Conservation (phyloP, 2,888 invertebrate species). For the Sarcophaga variegata region DNA sequence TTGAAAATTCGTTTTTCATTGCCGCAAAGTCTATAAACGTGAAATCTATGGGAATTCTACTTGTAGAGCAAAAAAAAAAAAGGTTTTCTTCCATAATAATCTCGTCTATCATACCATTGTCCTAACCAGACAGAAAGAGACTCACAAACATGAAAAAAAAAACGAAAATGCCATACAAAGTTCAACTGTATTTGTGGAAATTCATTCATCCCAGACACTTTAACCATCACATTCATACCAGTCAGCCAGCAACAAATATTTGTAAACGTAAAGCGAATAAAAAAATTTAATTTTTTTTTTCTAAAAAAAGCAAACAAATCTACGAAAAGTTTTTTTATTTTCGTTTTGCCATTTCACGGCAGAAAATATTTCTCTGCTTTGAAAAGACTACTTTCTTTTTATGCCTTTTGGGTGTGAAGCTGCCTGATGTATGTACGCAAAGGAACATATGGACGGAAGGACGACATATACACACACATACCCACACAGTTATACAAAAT, state of each 20-base stretch:
- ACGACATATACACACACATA: background rate
- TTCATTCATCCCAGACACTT: conserved; percentile 40
- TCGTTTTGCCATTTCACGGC: background rate
- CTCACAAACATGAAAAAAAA: no score
- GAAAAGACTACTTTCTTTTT: conserved; percentile 56
- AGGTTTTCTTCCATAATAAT: background rate
- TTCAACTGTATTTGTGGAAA: conserved; percentile 47
- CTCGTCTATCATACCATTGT: conserved; percentile 28
- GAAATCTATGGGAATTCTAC: background rate
- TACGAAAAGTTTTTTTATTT: conserved; percentile 1
- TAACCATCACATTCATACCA: conserved; percentile 3
- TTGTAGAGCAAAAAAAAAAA: background rate
- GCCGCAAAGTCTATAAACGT: background rate
- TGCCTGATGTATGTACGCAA: conserved; percentile 19
- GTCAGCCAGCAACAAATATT: conserved; percentile 6
- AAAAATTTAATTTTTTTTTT: background rate
- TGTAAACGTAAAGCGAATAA: conserved; percentile 29
- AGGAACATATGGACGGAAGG: background rate
- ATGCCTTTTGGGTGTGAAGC: conserved; percentile 1
- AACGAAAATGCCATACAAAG: conserved; percentile 11
- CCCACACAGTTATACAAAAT: conserved; percentile 12
- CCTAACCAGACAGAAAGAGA: conserved; percentile 10
- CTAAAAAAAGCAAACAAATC: background rate
- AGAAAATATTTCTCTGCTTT: conserved; percentile 24
- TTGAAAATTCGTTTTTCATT: background rate